Conservation (phyloP, 2,888 invertebrate genomes). For the Netelia fuscicornis region DNA sequence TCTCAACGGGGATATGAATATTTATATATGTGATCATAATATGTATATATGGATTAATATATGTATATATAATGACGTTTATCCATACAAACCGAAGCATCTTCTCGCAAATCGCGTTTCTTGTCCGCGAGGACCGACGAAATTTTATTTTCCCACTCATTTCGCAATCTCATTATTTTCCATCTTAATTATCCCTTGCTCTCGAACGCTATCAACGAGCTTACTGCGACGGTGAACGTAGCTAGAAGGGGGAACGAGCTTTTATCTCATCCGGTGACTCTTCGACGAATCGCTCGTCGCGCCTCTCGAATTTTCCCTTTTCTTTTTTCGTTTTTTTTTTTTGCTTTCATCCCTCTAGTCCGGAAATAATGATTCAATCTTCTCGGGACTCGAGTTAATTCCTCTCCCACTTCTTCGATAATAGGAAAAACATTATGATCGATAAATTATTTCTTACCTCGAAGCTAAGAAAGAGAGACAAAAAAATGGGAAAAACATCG, state of each 20-base stretch:
- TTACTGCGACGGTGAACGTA: conserved; percentile 26
- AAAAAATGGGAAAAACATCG: neutral
- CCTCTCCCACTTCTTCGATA: conserved; percentile 34
- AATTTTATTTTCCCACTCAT: conserved; percentile 69
- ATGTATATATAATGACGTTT: too few relatives aligned
- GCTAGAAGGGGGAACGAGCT: conserved; percentile 17
- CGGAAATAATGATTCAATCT: conserved; percentile 65
- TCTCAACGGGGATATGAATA: conserved; percentile 9
- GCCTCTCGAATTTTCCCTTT: conserved; percentile 7
- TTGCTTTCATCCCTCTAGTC: conserved; percentile 20
- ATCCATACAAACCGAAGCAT: conserved; percentile 7
- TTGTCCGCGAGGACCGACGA: conserved; percentile 26
- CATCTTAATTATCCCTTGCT: conserved; percentile 66
- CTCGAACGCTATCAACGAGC: conserved; percentile 48
- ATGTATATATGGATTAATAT: too few relatives aligned
- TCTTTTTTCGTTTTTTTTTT: conserved; percentile 31
- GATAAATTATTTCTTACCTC: conserved; percentile 22
- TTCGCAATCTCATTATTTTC: conserved; percentile 68
- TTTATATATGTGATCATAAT: too few relatives aligned
- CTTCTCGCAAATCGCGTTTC: neutral
- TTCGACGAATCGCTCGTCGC: conserved; percentile 50
- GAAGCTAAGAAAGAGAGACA: neutral
- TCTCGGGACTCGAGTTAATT: conserved; percentile 52
- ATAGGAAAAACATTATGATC: conserved; percentile 43
- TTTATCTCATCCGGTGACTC: conserved; percentile 54